Percentiles rank a stretch among this genome's conserved stretches.
Evolutionary conservation across 1,140 invertebrate species (phyloP).

Genomic region (Glossosoma conforme): DNA sequence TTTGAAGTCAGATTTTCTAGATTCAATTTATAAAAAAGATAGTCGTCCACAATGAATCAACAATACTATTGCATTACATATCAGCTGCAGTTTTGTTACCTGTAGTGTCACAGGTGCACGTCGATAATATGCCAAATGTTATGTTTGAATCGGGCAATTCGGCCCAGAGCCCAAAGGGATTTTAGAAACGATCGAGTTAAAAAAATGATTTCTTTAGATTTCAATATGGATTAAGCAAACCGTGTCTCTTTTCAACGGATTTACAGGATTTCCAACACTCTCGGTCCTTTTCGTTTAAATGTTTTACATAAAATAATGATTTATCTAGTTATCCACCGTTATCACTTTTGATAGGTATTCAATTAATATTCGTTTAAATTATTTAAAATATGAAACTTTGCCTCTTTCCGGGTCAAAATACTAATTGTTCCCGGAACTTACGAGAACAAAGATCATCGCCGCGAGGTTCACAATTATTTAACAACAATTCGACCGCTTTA

Average conservation of each 20-base stretch:
- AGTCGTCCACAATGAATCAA: slow-evolving; percentile 5
- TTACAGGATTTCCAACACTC: too few species aligned
- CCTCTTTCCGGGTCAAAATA: too few species aligned
- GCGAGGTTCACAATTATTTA: too few species aligned
- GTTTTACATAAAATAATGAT: too few species aligned
- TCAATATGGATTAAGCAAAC: neutral
- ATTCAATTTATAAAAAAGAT: slow-evolving; percentile 16
- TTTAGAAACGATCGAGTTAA: neutral
- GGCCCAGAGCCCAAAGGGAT: slow-evolving; percentile 4
- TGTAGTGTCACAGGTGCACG: neutral
- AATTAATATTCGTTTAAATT: too few species aligned
- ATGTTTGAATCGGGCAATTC: neutral
- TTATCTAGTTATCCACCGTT: too few species aligned
- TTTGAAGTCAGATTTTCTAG: slow-evolving; percentile 23
- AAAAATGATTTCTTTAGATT: slow-evolving; percentile 1
- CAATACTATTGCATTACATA: neutral
- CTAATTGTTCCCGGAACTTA: too few species aligned
- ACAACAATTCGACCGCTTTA: too few species aligned
- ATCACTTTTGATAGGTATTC: too few species aligned
- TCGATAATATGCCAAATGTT: slow-evolving; percentile 15
- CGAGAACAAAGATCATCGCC: too few species aligned
- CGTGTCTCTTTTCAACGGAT: slow-evolving; percentile 5
- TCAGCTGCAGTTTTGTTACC: slow-evolving; percentile 4
- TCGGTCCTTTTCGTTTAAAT: too few species aligned
- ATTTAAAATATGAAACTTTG: too few species aligned